These are phyloP conservation scores for Anagrus nilaparvatae DNA, from an alignment of 1,140 invertebrate genomes.

Conservation along the genomic window DNA sequence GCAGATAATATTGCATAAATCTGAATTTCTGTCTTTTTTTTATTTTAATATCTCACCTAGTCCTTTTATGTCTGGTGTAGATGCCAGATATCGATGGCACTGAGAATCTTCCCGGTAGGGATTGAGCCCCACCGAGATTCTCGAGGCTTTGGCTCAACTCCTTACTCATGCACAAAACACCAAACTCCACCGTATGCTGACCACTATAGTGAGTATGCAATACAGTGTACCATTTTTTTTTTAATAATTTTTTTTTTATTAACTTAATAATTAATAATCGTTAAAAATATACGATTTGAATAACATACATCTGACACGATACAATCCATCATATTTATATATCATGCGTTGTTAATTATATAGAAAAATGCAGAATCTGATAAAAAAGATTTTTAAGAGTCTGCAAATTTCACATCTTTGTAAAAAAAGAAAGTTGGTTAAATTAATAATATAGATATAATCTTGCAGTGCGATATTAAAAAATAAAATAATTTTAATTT, in stretches of 20 bases:
- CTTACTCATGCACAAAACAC: constrained; percentile 46
- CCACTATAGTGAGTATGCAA: constrained; percentile 42
- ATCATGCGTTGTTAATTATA: no score
- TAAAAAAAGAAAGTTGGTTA: not conserved
- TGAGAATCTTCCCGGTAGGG: constrained; percentile 44
- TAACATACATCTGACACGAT: no score
- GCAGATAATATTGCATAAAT: no score
- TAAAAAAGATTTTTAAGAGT: no score
- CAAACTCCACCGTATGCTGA: constrained; percentile 46
- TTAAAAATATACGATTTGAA: no score
- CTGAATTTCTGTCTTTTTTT: no score
- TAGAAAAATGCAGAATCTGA: no score
- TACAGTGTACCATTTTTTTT: constrained; percentile 41
- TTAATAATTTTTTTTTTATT: not conserved
- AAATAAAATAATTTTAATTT: no score
- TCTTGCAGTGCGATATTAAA: no score
- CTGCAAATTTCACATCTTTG: not conserved
- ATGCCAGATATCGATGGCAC: constrained; percentile 45
- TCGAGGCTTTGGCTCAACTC: constrained; percentile 48
- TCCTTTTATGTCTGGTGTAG: constrained; percentile 48
- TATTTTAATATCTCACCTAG: constrained; percentile 40
- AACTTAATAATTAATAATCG: no score
- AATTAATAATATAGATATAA: no score
- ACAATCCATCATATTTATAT: no score
- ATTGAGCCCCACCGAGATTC: constrained; percentile 46